phyloP scores from a whole-genome alignment of 2,888 invertebrate genomes.

The Lottia scabra region DNA sequence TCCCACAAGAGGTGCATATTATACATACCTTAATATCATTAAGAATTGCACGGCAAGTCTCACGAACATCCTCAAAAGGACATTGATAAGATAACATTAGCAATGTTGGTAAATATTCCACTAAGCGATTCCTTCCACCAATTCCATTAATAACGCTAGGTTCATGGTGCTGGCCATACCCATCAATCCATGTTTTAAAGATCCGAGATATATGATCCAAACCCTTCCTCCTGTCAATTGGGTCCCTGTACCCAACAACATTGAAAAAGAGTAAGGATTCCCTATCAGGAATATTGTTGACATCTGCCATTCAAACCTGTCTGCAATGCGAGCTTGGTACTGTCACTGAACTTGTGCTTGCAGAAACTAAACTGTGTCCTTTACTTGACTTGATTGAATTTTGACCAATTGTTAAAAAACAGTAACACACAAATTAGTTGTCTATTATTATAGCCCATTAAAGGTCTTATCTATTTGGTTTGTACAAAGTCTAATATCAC shows the following conservation, averaged over 20 bases:
- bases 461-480: no score
- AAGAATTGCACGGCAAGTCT: slow-evolving; percentile 74
- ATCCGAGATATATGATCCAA: slow-evolving; percentile 28
- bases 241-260: slow-evolving; percentile 35
- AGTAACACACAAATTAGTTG: no score
- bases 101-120: slow-evolving; percentile 73
- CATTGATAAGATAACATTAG: slow-evolving; percentile 74
- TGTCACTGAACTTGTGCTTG: no score
- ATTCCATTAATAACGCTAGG: slow-evolving; percentile 21
- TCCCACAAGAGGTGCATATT: not conserved
- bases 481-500: no score
- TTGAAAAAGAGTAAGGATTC: slow-evolving; percentile 38
- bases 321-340: no score
- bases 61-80: slow-evolving; percentile 75
- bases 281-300: slow-evolving; percentile 20
- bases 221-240: slow-evolving; percentile 27
- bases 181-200: slow-evolving; percentile 44
- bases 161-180: slow-evolving; percentile 41
- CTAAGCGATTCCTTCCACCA: slow-evolving; percentile 71
- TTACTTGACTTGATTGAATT: no score
- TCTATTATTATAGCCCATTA: no score
- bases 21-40: slow-evolving; percentile 73
- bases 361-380: no score
- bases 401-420: no score
- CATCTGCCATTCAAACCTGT: slow-evolving; percentile 30